These are phyloP conservation scores for Apotomis capreana DNA, from an alignment of 2,888 invertebrate genomes.

Conservation along the genomic window DNA sequence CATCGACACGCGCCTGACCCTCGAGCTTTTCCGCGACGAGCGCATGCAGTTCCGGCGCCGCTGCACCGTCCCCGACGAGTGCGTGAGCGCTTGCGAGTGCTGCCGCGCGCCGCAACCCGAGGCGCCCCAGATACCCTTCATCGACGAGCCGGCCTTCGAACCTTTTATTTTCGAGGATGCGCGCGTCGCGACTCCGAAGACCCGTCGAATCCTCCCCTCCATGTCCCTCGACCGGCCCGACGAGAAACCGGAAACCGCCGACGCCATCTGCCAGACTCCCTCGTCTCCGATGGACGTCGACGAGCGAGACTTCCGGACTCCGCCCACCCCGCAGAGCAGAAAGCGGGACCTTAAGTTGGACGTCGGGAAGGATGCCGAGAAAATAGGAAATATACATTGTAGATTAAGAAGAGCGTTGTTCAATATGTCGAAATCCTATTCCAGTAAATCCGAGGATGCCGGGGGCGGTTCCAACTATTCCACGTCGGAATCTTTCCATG, in stretches of 20 bases:
- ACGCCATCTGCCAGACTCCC: conserved; percentile 73
- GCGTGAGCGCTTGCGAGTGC: conserved; percentile 76
- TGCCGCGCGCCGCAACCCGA: conserved; percentile 78
- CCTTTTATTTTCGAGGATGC: conserved; percentile 77
- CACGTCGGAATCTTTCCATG: conserved; percentile 68
- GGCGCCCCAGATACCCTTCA: conserved; percentile 71
- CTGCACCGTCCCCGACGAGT: conserved; percentile 71
- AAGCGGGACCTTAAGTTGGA: conserved; percentile 65
- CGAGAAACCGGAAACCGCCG: conserved; percentile 67
- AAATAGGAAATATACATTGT: conserved; percentile 65
- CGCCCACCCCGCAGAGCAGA: conserved; percentile 49
- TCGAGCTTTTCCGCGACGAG: conserved; percentile 66
- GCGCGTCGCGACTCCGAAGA: conserved; percentile 69
- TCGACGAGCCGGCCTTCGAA: conserved; percentile 76
- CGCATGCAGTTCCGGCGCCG: conserved; percentile 60
- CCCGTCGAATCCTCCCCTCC: conserved; percentile 74
- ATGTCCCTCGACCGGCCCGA: conserved; percentile 70
- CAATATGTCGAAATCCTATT: conserved; percentile 67
- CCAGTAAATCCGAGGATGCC: conserved; percentile 70
- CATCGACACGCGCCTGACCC: conserved; percentile 70
- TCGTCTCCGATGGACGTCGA: conserved; percentile 58
- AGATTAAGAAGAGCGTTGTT: conserved; percentile 67
- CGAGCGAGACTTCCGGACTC: conserved; percentile 42
- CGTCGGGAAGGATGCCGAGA: conserved; percentile 60
- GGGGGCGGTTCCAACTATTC: conserved; percentile 69